Base-by-base conservation (phyloP, 1,140 invertebrate species). In the Platyscapa corneri region DNA sequence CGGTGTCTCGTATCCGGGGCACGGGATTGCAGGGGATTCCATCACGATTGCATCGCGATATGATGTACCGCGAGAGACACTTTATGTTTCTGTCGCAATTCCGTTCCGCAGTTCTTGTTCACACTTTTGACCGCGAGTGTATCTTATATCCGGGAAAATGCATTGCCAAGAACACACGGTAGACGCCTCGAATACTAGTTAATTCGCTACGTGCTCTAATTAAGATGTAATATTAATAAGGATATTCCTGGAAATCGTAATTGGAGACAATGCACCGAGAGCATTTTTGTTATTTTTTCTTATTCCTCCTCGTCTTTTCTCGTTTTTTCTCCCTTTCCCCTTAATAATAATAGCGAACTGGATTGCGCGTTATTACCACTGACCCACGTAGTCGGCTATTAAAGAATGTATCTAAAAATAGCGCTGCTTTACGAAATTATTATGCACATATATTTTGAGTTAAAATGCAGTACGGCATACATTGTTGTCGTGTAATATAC, bases 131-230 rank as follows among this genome's bases (percentile, higher is more conserved):
- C 34, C 34, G 16, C 16, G 67, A 72, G 34, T n/a, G n/a, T 72
- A 32, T 23, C 67, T 72, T 39, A 39, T 72, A 72, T 72, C 67
- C 67, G 34, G 67, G 67, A 39, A 72, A 72, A 72, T 39, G 20
- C 67, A 72, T 72, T 72, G 39, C 67, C 34, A 32, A 39, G 34
- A 72, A 72, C 23, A 72, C 34, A 72, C 34, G 34, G 34, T 39
- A 39, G 6, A 39, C 67, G 34, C 16, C 67, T 72, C 34, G 23
- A 23, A 39, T 72, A 39, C 30, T 27, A 39, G 14, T 39, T 72
- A 72, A 72, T 72, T 72, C 23, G 39, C 34, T 23, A 72, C 67
- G 34, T 72, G 67, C 39, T 72, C 32, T 72, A 72, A 72, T 72
- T 72, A 72, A 39, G 34, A 39, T 23, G 20, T 39, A 37, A 72